phyloP scores from a whole-genome alignment of 2,888 invertebrate genomes.

The Mycalesis mineus region DNA sequence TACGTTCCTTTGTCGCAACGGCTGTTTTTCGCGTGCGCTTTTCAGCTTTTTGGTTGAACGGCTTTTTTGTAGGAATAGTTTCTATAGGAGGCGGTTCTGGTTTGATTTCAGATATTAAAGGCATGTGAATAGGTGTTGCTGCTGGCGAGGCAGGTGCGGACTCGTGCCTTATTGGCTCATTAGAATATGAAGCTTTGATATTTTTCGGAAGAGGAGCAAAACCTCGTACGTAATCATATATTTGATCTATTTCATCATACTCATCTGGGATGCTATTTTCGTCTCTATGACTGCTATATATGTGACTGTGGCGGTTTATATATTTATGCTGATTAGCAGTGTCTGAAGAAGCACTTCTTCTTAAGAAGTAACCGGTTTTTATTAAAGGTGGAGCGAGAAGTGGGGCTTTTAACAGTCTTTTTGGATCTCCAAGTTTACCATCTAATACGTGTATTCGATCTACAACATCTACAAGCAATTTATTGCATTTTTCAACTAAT shows the following conservation, averaged over 20 bases:
- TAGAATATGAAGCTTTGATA: slow-evolving; percentile 81
- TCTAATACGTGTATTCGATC: slow-evolving; percentile 90
- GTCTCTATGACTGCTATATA: slow-evolving; percentile 79
- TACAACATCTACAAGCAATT: slow-evolving; percentile 85
- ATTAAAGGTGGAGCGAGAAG: slow-evolving; percentile 66
- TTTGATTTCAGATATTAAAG: slow-evolving; percentile 79
- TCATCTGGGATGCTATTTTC: slow-evolving; percentile 86
- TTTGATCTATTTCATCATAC: slow-evolving; percentile 97
- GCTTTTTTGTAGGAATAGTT: slow-evolving; percentile 91
- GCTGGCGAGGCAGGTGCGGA: slow-evolving; percentile 78
- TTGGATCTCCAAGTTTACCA: slow-evolving; percentile 85
- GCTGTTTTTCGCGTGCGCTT: slow-evolving; percentile 85
- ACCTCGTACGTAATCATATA: slow-evolving; percentile 96
- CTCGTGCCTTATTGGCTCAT: slow-evolving; percentile 69
- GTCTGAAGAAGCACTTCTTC: slow-evolving; percentile 88
- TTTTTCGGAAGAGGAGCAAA: slow-evolving; percentile 93
- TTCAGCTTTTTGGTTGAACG: slow-evolving; percentile 80
- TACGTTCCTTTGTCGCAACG: slow-evolving; percentile 76
- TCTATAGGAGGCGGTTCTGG: slow-evolving; percentile 95
- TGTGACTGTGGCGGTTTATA: slow-evolving; percentile 71
- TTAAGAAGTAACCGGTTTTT: slow-evolving; percentile 83
- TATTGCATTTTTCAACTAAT: slow-evolving; percentile 86
- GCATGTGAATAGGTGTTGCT: slow-evolving; percentile 76
- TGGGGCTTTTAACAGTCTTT: slow-evolving; percentile 64
- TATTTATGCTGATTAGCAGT: slow-evolving; percentile 80